Conservation (phyloP, 2,113 vertebrate species). For the Salvator merianae region DNA sequence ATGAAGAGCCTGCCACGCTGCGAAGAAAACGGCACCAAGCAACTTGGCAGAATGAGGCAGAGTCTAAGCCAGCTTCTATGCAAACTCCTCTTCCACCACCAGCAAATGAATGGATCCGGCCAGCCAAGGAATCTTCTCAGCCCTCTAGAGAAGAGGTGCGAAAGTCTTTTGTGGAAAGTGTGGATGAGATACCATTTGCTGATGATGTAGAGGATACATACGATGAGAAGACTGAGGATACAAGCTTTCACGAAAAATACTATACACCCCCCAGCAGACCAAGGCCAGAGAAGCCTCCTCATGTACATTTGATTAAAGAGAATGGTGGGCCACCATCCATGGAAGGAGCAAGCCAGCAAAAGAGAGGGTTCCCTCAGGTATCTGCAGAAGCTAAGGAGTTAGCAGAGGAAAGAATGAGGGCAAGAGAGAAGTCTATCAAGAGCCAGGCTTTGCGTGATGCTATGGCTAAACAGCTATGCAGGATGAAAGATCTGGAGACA, state of each 20-base stretch:
- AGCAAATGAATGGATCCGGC: conserved; percentile 43
- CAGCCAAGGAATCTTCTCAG: conserved; percentile 69
- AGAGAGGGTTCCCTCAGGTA: conserved; percentile 75
- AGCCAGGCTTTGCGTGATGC: conserved; percentile 91
- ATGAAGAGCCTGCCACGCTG: conserved; percentile 89
- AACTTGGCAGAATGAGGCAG: conserved; percentile 75
- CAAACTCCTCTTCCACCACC: conserved; percentile 31
- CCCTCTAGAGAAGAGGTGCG: conserved; percentile 72
- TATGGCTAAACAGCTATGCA: conserved; percentile 90
- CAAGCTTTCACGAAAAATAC: conserved; percentile 80
- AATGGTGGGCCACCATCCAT: conserved; percentile 81
- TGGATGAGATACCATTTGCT: conserved; percentile 96
- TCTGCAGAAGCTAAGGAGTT: conserved; percentile 93
- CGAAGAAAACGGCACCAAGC: conserved; percentile 77
- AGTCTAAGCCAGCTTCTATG: conserved; percentile 50
- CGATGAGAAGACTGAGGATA: conserved; percentile 87
- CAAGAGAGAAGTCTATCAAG: conserved; percentile 92
- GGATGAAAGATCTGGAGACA: conserved; percentile 89
- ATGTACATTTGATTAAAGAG: conserved; percentile 79
- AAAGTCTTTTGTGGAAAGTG: conserved; percentile 94
- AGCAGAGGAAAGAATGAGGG: conserved; percentile 91
- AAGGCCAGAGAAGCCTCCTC: conserved; percentile 68
- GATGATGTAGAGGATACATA: conserved; percentile 94
- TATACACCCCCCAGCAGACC: conserved; percentile 85
- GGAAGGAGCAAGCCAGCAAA: conserved; percentile 61